These are phyloP conservation scores for Caenorhabditis doughertyi DNA, from an alignment of 2,888 invertebrate species.

Conservation along the genomic window DNA sequence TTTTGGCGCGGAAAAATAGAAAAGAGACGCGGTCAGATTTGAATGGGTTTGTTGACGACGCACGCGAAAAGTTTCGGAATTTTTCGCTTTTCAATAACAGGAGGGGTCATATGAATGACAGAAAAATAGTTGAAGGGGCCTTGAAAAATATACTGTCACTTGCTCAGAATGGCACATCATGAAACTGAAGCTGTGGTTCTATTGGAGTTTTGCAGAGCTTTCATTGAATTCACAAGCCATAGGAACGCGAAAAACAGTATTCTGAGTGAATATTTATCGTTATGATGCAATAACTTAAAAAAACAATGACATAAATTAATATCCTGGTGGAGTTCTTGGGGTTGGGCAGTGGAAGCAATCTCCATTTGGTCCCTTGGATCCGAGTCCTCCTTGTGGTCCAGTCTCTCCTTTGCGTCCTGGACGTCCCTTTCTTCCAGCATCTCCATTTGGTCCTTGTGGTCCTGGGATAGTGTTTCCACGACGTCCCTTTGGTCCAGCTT, in stretches of 20 bases:
- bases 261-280: constrained; percentile 10
- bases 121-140: too few relatives aligned
- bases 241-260: not conserved
- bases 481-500: constrained; percentile 76
- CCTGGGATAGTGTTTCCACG: constrained; percentile 75
- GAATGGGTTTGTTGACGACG: not conserved
- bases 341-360: constrained; percentile 80
- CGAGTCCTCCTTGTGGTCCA: constrained; percentile 76
- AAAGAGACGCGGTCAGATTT: not conserved
- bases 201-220: too few relatives aligned
- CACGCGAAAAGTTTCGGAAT: not conserved
- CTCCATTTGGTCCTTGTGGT: constrained; percentile 77
- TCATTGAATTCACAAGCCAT: not conserved
- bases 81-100: too few relatives aligned
- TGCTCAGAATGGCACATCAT: too few relatives aligned
- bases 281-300: constrained; percentile 40
- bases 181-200: too few relatives aligned
- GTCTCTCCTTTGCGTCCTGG: constrained; percentile 73
- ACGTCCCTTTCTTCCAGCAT: constrained; percentile 74
- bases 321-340: constrained; percentile 79
- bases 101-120: too few relatives aligned
- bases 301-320: constrained; percentile 64
- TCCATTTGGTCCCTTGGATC: constrained; percentile 75
- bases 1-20: too few relatives aligned
- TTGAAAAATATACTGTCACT: too few relatives aligned